These are phyloP conservation scores for Scopus umbretta DNA, from an alignment of 2,113 vertebrate species.

Conservation along the genomic window DNA sequence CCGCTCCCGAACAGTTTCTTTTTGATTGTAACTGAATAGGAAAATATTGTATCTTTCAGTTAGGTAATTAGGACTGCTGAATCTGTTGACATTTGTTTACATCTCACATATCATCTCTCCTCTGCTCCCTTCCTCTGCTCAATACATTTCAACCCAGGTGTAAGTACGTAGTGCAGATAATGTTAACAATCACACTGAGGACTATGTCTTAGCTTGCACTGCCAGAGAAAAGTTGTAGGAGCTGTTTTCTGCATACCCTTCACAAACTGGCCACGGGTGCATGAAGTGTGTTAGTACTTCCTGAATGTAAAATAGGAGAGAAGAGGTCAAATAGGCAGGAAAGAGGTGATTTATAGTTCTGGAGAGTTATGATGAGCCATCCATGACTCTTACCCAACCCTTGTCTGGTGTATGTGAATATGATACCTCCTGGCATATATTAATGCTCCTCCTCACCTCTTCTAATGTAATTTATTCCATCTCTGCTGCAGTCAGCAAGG, in stretches of 20 bases:
- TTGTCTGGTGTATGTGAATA: not conserved
- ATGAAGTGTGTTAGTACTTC: not conserved
- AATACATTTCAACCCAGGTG: no score
- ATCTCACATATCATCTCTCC: not conserved
- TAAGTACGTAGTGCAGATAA: accelerated
- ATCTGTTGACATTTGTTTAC: not conserved
- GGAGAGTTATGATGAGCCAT: not conserved
- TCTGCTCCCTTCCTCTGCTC: not conserved
- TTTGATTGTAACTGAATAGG: not conserved
- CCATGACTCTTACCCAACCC: not conserved
- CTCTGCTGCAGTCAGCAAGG: not conserved
- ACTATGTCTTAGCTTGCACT: not conserved
- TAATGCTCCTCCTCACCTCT: not conserved
- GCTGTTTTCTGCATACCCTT: not conserved
- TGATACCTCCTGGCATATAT: not conserved
- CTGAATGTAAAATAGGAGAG: not conserved
- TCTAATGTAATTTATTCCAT: not conserved
- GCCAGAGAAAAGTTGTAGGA: not conserved
- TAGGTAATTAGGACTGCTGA: not conserved
- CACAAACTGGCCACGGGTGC: not conserved
- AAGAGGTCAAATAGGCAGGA: not conserved
- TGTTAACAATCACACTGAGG: not conserved
- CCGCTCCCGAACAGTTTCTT: not conserved
- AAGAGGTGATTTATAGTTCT: not conserved
- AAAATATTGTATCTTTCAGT: not conserved